Conservation (phyloP, 2,113 vertebrate species). For the Poeciliopsis retropinna region DNA sequence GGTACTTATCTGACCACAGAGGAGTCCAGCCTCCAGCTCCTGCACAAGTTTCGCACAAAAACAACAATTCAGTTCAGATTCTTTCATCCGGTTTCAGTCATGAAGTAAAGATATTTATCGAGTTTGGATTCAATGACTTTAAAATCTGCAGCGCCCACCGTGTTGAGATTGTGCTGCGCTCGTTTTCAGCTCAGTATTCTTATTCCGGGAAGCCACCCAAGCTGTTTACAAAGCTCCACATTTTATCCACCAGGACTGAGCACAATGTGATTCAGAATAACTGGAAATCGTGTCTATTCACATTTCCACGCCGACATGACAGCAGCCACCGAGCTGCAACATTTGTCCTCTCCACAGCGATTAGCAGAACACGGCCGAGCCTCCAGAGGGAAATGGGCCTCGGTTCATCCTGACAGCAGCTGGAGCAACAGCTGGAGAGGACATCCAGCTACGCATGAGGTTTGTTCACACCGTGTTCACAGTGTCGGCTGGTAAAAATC, state of each 20-base stretch:
- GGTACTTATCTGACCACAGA: constrained; percentile 87
- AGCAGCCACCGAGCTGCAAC: constrained; percentile 15
- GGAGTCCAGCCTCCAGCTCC: constrained; percentile 96
- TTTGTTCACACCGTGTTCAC: constrained; percentile 25
- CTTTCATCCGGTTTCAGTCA: not conserved
- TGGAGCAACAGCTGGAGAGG: constrained; percentile 49
- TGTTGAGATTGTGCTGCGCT: not conserved
- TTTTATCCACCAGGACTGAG: not conserved
- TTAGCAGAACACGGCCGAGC: constrained; percentile 13
- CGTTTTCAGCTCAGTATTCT: not conserved
- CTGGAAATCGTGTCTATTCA: constrained; percentile 4
- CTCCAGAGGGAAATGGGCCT: not conserved
- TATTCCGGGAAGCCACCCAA: not conserved
- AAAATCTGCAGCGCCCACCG: not conserved
- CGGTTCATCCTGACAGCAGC: constrained; percentile 23
- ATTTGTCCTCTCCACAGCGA: constrained; percentile 24
- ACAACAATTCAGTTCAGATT: not conserved
- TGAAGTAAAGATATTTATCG: not conserved
- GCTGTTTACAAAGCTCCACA: not conserved
- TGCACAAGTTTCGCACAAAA: constrained; percentile 55
- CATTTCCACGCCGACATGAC: not conserved
- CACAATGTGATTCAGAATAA: not conserved
- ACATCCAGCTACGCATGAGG: constrained; percentile 11
- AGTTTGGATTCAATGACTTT: constrained; percentile 26
- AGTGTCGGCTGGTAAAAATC: constrained; percentile 12